These are phyloP conservation scores for Noctilio leporinus DNA, from an alignment of 2,113 vertebrate species.

Conservation along the genomic window DNA sequence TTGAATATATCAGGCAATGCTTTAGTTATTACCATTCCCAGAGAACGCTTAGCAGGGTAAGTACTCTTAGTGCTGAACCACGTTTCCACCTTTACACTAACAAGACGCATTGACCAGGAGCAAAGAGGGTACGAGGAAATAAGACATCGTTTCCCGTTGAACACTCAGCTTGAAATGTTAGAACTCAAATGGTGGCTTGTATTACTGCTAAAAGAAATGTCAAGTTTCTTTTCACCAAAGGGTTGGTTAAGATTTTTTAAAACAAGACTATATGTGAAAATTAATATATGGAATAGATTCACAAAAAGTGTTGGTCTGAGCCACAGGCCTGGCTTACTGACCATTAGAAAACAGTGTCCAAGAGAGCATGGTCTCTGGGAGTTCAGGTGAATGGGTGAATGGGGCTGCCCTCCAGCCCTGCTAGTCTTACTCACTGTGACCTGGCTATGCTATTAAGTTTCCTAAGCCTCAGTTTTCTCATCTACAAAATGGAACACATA, in stretches of 20 bases:
- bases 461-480: background rate
- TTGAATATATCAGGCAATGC: background rate
- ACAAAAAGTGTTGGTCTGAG: background rate
- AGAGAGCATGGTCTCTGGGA: background rate
- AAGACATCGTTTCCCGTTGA: background rate
- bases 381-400: too few relatives aligned
- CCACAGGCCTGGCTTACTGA: background rate
- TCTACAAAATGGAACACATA: background rate
- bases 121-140: background rate
- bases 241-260: background rate
- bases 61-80: background rate
- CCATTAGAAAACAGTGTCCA: background rate
- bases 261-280: background rate
- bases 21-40: background rate
- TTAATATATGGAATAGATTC: background rate
- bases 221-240: background rate
- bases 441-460: background rate
- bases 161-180: background rate
- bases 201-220: background rate
- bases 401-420: accelerated
- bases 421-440: too few relatives aligned
- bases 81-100: background rate
- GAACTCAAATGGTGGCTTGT: background rate
- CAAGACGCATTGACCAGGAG: background rate
- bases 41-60: background rate